Base-by-base conservation (phyloP, 1,140 invertebrate genomes). In the Tetragonula clypearis region DNA sequence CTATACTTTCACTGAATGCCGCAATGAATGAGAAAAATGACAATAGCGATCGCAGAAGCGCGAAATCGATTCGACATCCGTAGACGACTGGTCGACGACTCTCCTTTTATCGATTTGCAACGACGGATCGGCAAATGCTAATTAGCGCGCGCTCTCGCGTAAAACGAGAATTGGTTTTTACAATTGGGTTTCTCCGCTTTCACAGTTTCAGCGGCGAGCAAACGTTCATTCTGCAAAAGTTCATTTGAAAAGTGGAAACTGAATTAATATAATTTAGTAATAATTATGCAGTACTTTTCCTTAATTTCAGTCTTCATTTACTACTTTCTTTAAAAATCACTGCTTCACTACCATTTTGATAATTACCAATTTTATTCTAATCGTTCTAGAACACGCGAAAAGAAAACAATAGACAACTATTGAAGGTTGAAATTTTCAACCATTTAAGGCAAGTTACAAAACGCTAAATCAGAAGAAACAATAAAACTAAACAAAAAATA, bases 51-150 rank as follows among this genome's bases (percentile, higher is more conserved):
- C 75, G 53, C 15, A 53, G 74, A 15, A n/a, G 82, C 65, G 26
- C n/a, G 82, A 83, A 82, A 83, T 83, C 65, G 15, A 82, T 82
- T 68, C 53, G 73, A 49, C 41, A 49, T 49, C 41, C 9, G 41
- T 8, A 49, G 41, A 49, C 41, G 41, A 6, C 41, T 6, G 5
- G 35, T n/a, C 71, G 26, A 30, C 41, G 41, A 74, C 21, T 53
- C 60, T 35, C 41, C 62, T 68, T 49, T 56, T 23, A 69, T 69
- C 74, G n/a, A 55, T 65, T 76, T n/a, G 62, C 19, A 26, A 6
- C 58, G 58, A 35, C 26, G 19, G 53, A 69, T 69, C 77, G 62
- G 77, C 58, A 56, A 65, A 83, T 69, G 49, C 56, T 76, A 82
- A 75, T 82, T 76, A 65, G 72, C 49, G 72, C 19, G 12, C 19